Percentiles rank a stretch among this genome's conserved stretches.
These are phyloP conservation scores for Solea solea DNA, from an alignment of 2,113 vertebrate genomes.

Conservation along the genomic window DNA sequence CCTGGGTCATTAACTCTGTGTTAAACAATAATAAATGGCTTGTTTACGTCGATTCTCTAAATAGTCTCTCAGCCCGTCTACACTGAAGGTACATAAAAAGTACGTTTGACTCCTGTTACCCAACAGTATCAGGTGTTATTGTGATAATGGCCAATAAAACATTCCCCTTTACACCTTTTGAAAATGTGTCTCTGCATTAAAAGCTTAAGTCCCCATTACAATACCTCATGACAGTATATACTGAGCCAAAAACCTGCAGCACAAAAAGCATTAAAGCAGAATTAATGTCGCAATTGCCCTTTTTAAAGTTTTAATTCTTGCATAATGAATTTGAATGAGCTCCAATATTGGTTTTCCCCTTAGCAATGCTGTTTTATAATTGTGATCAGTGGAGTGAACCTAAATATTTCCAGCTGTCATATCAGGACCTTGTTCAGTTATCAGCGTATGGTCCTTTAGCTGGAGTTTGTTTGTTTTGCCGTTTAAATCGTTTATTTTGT, in stretches of 20 bases:
- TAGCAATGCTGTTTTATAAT: conserved; percentile 2
- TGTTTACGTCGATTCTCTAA: conserved; percentile 2
- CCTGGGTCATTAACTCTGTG: not conserved
- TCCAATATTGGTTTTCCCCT: conserved; percentile 10
- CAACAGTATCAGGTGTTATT: conserved; percentile 1
- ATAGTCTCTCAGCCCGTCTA: conserved; percentile 1
- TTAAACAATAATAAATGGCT: not conserved
- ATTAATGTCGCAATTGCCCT: conserved; percentile 19
- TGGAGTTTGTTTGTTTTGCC: not conserved
- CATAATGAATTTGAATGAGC: conserved; percentile 34
- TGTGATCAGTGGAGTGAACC: conserved; percentile 3
- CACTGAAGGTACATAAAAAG: conserved; percentile 8
- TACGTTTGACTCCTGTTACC: conserved; percentile 7
- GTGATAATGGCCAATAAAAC: conserved; percentile 12
- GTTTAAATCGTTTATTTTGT: not conserved
- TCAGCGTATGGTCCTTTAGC: not conserved
- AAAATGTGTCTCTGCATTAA: conserved; percentile 9
- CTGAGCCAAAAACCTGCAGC: conserved; percentile 20
- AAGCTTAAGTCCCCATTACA: conserved; percentile 3
- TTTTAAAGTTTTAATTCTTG: conserved; percentile 30
- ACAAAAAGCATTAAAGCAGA: conserved; percentile 17
- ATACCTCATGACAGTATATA: conserved; percentile 5
- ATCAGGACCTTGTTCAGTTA: not conserved
- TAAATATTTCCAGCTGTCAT: conserved; percentile 6
- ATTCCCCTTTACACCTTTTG: conserved; percentile 11